These are phyloP conservation scores for Elegia similella DNA, from an alignment of 2,888 invertebrate genomes.

Conservation along the genomic window DNA sequence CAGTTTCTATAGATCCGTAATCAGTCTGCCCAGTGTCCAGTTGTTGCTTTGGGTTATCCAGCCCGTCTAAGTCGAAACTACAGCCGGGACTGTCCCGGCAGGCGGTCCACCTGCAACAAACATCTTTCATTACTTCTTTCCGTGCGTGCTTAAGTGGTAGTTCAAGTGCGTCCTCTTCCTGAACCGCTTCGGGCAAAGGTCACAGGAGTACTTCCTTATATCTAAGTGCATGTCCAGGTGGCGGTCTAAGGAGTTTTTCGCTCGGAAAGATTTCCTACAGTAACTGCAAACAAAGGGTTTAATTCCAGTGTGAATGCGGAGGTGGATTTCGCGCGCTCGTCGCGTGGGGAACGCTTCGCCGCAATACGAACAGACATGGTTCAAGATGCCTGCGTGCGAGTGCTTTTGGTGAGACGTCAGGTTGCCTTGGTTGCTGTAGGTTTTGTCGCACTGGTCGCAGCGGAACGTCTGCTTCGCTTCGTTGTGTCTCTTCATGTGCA, in stretches of 20 bases:
- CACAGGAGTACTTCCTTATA: conserved; percentile 52
- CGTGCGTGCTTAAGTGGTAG: conserved; percentile 60
- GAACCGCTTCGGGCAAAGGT: conserved; percentile 56
- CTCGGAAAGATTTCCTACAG: conserved; percentile 61
- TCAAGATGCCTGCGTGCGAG: conserved; percentile 65
- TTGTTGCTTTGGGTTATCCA: not conserved
- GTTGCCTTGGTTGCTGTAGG: conserved; percentile 66
- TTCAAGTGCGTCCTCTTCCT: conserved; percentile 59
- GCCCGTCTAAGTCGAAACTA: not conserved
- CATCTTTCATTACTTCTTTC: conserved; percentile 45
- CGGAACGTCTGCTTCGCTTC: conserved; percentile 31
- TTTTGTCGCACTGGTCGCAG: conserved; percentile 69
- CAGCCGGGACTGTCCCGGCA: conserved; percentile 15
- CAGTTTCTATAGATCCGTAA: conserved; percentile 7
- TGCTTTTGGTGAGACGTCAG: conserved; percentile 63
- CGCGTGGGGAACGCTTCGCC: conserved; percentile 72
- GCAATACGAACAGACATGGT: conserved; percentile 65
- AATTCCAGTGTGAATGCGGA: conserved; percentile 65
- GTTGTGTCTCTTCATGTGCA: conserved; percentile 68
- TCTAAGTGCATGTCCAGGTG: conserved; percentile 58
- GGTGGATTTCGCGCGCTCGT: conserved; percentile 62
- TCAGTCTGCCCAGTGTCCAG: not conserved
- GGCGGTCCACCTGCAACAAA: conserved; percentile 62
- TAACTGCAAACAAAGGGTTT: conserved; percentile 65
- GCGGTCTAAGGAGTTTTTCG: conserved; percentile 49